Conservation (phyloP, 2,797 vertebrate genomes). For the Cygnus olor region DNA sequence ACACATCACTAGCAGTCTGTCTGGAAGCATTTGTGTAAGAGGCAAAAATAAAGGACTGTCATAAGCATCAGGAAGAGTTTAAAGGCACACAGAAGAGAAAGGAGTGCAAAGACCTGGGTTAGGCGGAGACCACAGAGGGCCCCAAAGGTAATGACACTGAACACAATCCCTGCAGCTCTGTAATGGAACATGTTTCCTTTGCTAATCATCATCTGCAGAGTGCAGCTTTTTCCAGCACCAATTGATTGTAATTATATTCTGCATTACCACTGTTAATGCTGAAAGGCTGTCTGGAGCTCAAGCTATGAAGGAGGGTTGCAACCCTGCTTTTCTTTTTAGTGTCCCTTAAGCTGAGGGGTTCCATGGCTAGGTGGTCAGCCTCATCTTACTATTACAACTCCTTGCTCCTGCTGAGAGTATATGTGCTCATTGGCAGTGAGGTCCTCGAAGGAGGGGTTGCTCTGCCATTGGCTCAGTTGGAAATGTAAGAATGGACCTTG, state of each 20-base stretch:
- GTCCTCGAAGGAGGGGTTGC: not conserved
- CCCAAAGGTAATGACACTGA: not conserved
- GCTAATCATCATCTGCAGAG: not conserved
- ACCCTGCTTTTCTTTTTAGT: not conserved
- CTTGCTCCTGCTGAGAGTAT: not conserved
- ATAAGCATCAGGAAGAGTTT: not conserved
- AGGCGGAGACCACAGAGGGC: not conserved
- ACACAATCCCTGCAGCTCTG: not conserved
- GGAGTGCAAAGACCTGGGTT: not conserved
- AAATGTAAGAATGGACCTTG: slow-evolving; percentile 12
- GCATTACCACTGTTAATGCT: not conserved
- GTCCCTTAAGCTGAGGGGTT: not conserved
- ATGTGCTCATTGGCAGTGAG: not conserved
- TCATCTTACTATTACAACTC: not conserved
- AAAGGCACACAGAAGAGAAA: not conserved
- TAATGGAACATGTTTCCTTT: not conserved
- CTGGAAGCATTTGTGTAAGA: not conserved
- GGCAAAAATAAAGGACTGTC: not conserved
- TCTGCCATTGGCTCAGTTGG: not conserved
- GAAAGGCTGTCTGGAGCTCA: not conserved
- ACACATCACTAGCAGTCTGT: not conserved
- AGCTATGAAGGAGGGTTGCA: not conserved
- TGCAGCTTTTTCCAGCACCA: not conserved
- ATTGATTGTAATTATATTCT: not conserved
- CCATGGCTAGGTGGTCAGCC: not conserved